Evolutionary conservation across 53 echinoderm and acorn worm species (phyloP), one percentile per base, ranked within the genome.

Genomic region (Henricia sp.): DNA sequence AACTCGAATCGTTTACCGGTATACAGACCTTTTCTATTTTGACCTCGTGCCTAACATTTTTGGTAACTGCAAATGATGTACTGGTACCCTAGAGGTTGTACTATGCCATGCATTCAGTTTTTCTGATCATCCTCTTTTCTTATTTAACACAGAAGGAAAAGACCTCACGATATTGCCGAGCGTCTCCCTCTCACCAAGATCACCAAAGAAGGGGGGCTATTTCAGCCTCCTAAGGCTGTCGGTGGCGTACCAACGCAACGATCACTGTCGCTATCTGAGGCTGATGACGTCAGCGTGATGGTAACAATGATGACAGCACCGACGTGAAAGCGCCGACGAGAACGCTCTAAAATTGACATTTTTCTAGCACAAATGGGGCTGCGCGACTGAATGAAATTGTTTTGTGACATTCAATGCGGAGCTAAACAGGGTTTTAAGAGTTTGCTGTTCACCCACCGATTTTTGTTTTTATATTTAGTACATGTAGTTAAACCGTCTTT

Each of bases 181-280:
- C 86, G 87, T 32, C 90, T 96, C 10, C 96, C 96, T 14, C 67
- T 93, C 4, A 55, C 93, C 3, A 96, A 93, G 69, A 84, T 96
- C 28, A 84, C 84, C 9, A 91, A 91, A 26, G 83, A 83, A 52
- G 95, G 93, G 0, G 71, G 90, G 23, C 85, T 96, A 1, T 96
- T 91, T 67, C 91, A 91, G n/a, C 96, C 96, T 17, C 96, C 96
- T 0, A 91, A 82, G 44, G 83, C 86, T 0, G 86, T 96, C 26
- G 80, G 84, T 8, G 84, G 91, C 11, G 87, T 91, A 3, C 96
- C 87, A 5, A 96, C 96, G 6, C 80, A 89, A 43, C 72, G 84
- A 19, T 67, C 69, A 2, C 57, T 72, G 2, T 48, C 67, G 1
- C 11, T 76, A 3, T 21, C 26, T 13, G 70, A 77, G 9, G 70